Percentiles rank a stretch among this genome's conserved stretches.
Evolutionary conservation across 2,888 invertebrate species (phyloP).

Genomic region (Urechis unicinctus): DNA sequence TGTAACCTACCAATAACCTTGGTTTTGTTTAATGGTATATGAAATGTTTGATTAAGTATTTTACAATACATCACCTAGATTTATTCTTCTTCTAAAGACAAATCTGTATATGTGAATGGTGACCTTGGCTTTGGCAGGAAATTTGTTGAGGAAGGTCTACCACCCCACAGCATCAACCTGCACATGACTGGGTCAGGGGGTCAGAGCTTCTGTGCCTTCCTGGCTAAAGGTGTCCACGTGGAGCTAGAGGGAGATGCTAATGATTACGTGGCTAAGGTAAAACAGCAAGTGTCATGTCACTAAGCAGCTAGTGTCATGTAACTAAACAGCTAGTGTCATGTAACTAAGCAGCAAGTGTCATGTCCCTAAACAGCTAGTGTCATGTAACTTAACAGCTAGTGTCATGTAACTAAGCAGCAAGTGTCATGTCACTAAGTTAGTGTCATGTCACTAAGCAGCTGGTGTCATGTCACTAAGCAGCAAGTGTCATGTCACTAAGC

Average conservation of each 20-base stretch:
- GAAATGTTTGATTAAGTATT: neutral
- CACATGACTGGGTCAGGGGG: slow-evolving; percentile 87
- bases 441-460: too few species aligned
- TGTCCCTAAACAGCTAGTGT: too few species aligned
- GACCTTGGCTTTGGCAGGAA: slow-evolving; percentile 58
- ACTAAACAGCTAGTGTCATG: too few species aligned
- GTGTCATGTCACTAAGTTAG: too few species aligned
- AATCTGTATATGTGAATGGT: neutral
- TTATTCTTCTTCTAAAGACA: neutral
- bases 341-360: too few species aligned
- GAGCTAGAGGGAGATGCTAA: slow-evolving; percentile 94
- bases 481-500: too few species aligned
- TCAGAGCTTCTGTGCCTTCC: slow-evolving; percentile 97
- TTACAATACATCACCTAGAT: neutral
- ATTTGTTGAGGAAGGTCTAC: slow-evolving; percentile 79
- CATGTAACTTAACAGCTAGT: neutral
- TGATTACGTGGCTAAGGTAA: slow-evolving; percentile 88
- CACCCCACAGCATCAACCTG: slow-evolving; percentile 61
- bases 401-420: too few species aligned
- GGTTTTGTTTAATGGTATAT: slow-evolving; percentile 6
- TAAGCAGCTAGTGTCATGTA: too few species aligned
- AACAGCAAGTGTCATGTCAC: too few species aligned
- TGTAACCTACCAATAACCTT: neutral
- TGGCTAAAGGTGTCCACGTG: slow-evolving; percentile 81
- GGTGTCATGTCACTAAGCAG: too few species aligned